These are phyloP conservation scores for Muscicapa adusta DNA, from an alignment of 2,113 vertebrate species.

Conservation along the genomic window DNA sequence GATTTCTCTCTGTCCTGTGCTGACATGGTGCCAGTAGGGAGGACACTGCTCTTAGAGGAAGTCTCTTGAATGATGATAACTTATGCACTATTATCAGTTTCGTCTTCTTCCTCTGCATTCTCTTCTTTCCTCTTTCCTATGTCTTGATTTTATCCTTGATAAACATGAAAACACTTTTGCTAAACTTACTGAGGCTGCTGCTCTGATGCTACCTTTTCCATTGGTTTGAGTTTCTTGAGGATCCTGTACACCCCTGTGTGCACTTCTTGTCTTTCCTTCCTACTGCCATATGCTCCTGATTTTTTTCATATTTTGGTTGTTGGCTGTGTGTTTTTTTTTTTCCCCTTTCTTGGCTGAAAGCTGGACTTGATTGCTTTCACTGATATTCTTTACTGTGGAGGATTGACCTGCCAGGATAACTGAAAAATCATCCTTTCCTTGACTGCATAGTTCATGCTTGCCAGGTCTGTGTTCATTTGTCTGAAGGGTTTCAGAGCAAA, in stretches of 20 bases:
- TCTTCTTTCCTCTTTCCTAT: not conserved
- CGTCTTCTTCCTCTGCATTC: not conserved
- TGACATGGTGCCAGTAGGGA: not conserved
- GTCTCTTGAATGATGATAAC: not conserved
- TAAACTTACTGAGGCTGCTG: not conserved
- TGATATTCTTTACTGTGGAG: not conserved
- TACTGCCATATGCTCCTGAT: not conserved
- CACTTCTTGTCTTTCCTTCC: not conserved
- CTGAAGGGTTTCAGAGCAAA: not conserved
- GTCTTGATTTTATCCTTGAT: not conserved
- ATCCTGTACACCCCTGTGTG: rapidly evolving
- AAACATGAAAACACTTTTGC: not conserved
- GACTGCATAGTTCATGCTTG: not conserved
- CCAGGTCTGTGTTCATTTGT: not conserved
- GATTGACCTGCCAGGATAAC: not conserved
- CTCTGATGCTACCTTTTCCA: not conserved
- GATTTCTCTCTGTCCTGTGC: not conserved
- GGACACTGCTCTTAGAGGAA: not conserved
- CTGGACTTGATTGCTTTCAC: not conserved
- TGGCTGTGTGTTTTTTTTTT: not conserved
- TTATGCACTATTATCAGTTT: rapidly evolving
- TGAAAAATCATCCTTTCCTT: not conserved
- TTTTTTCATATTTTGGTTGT: not conserved
- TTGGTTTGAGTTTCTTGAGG: not conserved
- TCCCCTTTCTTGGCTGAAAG: not conserved